Percentiles rank a stretch among this genome's conserved stretches.
These are phyloP conservation scores for Eucriotettix oculatus DNA, from an alignment of 2,888 invertebrate species.

Conservation along the genomic window DNA sequence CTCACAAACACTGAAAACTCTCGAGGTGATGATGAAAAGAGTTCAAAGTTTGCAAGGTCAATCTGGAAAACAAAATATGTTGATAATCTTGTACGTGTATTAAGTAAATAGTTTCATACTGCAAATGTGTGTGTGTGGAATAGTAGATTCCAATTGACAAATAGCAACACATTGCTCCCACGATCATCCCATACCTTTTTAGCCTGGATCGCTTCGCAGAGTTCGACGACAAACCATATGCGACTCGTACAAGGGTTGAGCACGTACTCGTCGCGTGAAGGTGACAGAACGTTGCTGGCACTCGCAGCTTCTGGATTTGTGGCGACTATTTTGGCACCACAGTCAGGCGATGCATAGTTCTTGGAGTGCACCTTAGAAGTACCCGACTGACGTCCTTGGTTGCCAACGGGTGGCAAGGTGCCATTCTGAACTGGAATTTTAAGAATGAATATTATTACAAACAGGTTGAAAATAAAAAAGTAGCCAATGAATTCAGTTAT, in stretches of 20 bases:
- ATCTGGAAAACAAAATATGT: constrained; percentile 29
- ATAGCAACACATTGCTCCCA: too few relatives aligned
- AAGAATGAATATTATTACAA: background rate
- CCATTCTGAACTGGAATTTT: constrained; percentile 37
- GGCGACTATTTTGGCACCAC: constrained; percentile 91
- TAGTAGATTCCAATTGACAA: background rate
- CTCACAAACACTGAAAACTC: constrained; percentile 77
- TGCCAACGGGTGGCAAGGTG: constrained; percentile 37
- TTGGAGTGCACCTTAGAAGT: constrained; percentile 52
- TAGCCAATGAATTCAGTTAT: background rate
- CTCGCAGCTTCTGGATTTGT: constrained; percentile 86
- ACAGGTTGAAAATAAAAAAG: background rate
- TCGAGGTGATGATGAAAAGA: constrained; percentile 93
- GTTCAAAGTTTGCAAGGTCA: constrained; percentile 91
- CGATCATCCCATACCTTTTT: constrained; percentile 36
- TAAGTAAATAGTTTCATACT: background rate
- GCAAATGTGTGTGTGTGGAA: background rate
- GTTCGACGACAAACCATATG: constrained; percentile 91
- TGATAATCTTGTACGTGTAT: background rate
- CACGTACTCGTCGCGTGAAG: constrained; percentile 93
- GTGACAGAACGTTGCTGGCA: constrained; percentile 68
- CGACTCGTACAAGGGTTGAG: constrained; percentile 86
- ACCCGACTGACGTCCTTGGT: constrained; percentile 31
- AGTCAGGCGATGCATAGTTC: constrained; percentile 93
- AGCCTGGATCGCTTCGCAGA: constrained; percentile 95